A percentile compares a stretch with the other conserved stretches of the same genome.
phyloP scores from a whole-genome alignment of 2,113 vertebrate genomes.

The Lonchura striata region DNA sequence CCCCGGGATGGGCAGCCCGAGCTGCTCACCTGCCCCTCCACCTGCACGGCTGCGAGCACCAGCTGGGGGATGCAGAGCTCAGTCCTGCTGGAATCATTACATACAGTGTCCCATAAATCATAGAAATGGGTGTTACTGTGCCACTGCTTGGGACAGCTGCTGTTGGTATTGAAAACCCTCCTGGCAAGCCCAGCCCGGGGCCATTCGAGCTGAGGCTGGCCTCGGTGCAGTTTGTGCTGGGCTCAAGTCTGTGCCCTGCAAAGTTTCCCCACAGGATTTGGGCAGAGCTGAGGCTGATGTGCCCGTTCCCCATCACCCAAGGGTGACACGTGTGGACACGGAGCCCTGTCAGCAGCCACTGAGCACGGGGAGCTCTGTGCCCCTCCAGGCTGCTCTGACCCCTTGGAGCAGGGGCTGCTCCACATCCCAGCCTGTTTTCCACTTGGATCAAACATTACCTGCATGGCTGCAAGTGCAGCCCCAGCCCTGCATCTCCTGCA shows the following conservation, averaged over 20 bases:
- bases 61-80: not conserved
- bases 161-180: constrained; percentile 53
- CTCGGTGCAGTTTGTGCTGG: not conserved
- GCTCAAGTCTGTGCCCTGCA: not conserved
- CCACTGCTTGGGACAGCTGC: not conserved
- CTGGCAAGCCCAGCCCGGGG: not conserved
- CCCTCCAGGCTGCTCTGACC: not conserved
- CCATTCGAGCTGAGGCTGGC: not conserved
- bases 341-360: not conserved
- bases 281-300: not conserved
- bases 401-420: not conserved
- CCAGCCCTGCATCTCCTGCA: not conserved
- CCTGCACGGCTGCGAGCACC: too few relatives aligned
- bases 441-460: not conserved
- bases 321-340: not conserved
- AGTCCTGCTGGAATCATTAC: constrained; percentile 53
- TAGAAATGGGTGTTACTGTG: constrained; percentile 35
- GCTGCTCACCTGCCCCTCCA: too few relatives aligned
- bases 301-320: not conserved
- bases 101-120: constrained; percentile 48
- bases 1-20: too few relatives aligned
- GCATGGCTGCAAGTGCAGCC: too few relatives aligned
- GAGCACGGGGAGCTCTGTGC: not conserved
- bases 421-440: not conserved
- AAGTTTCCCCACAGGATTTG: not conserved